phyloP scores from a whole-genome alignment of 2,888 invertebrate species.

The Meteorus cinctellus region DNA sequence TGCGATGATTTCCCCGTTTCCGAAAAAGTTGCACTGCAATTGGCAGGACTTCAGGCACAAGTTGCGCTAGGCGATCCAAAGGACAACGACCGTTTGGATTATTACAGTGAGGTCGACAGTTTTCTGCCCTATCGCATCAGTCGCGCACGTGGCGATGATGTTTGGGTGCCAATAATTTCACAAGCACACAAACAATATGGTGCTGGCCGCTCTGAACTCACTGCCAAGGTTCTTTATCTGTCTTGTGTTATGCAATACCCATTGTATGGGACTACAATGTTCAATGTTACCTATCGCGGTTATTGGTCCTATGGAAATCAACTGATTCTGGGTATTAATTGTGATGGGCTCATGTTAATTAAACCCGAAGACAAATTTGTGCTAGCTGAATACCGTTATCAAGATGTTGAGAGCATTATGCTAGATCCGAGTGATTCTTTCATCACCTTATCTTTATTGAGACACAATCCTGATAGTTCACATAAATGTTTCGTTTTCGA shows the following conservation, averaged over 20 bases:
- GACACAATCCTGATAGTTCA: conserved; percentile 79
- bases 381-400: conserved; percentile 91
- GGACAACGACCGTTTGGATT: conserved; percentile 85
- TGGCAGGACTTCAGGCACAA: conserved; percentile 95
- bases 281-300: conserved; percentile 92
- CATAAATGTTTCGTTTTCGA: conserved; percentile 95
- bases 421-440: conserved; percentile 94
- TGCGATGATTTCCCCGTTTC: conserved; percentile 96
- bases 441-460: conserved; percentile 89
- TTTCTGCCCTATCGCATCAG: conserved; percentile 91
- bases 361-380: conserved; percentile 94
- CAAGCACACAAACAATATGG: conserved; percentile 94
- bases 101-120: conserved; percentile 92
- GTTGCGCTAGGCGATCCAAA: conserved; percentile 92
- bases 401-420: conserved; percentile 92
- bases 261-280: conserved; percentile 89
- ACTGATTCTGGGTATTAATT: conserved; percentile 87
- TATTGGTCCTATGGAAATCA: conserved; percentile 91
- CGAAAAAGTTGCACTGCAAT: conserved; percentile 93
- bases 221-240: conserved; percentile 93
- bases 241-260: conserved; percentile 98
- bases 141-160: conserved; percentile 84
- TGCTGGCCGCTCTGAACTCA: conserved; percentile 91
- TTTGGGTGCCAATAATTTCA: conserved; percentile 90
- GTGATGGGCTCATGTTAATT: conserved; percentile 92